A percentile compares a stretch with the other conserved stretches of the same genome.
phyloP scores from a whole-genome alignment of 2,797 vertebrate species.

The Alectoris magna region DNA sequence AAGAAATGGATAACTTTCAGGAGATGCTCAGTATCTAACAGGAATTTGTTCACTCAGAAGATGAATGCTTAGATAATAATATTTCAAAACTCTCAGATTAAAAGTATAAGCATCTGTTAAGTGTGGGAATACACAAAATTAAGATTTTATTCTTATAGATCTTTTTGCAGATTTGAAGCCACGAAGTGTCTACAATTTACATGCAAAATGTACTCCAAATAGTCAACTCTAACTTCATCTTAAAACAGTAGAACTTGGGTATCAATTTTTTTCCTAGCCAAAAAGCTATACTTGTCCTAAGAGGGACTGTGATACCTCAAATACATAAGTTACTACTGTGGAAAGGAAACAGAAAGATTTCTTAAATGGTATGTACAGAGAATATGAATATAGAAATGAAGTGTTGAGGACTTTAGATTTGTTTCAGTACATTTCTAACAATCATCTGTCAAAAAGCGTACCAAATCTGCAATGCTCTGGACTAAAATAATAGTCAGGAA shows the following conservation, averaged over 20 bases:
- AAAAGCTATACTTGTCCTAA: not conserved
- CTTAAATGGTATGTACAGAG: not conserved
- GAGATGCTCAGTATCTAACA: not conserved
- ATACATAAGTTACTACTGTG: not conserved
- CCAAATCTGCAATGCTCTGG: not conserved
- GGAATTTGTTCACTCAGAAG: not conserved
- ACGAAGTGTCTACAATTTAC: not conserved
- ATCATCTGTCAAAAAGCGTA: not conserved
- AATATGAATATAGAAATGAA: not conserved
- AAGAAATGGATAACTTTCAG: not conserved
- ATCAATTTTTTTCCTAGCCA: not conserved
- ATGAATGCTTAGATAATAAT: not conserved
- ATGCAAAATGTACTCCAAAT: not conserved
- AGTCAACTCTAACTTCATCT: not conserved
- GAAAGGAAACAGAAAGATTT: not conserved
- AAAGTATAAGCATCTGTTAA: not conserved
- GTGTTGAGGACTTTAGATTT: not conserved
- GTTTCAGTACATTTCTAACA: not conserved
- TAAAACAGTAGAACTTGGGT: not conserved
- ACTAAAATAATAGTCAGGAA: not conserved
- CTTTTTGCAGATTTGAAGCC: not conserved
- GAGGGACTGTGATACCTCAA: not conserved
- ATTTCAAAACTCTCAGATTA: not conserved
- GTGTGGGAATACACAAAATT: not conserved
- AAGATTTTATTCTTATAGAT: not conserved